Conservation (phyloP, 1,140 invertebrate species). For the Rhopalosiphum padi region DNA sequence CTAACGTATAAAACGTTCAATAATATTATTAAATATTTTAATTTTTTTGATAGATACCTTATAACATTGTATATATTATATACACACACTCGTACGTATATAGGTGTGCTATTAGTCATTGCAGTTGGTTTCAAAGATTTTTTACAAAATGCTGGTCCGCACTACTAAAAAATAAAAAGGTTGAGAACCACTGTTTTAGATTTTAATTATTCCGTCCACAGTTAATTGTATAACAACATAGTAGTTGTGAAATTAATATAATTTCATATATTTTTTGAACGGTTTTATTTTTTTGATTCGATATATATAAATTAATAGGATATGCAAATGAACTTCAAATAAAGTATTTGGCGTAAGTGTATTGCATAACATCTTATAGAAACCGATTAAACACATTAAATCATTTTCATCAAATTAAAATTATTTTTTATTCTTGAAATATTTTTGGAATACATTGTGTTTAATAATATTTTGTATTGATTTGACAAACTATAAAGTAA, state of each 20-base stretch:
- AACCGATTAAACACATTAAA: background rate
- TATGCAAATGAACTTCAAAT: background rate
- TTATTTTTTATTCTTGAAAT: background rate
- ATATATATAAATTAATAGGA: background rate
- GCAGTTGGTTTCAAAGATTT: too few relatives aligned
- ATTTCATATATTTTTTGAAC: background rate
- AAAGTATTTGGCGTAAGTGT: background rate
- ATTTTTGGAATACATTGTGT: background rate
- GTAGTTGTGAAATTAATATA: background rate
- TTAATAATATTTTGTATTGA: background rate
- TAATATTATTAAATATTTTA: too few relatives aligned
- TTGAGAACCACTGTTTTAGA: too few relatives aligned
- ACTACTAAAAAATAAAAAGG: too few relatives aligned
- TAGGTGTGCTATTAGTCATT: too few relatives aligned
- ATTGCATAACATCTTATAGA: background rate
- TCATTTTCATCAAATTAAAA: background rate
- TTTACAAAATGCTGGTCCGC: too few relatives aligned
- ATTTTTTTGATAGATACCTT: too few relatives aligned
- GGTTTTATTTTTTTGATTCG: background rate
- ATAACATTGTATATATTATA: too few relatives aligned
- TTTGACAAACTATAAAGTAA: background rate
- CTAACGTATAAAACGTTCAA: too few relatives aligned
- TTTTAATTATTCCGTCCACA: slow-evolving; percentile 30
- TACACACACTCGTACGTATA: too few relatives aligned
- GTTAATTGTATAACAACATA: background rate